A percentile compares a stretch with the other conserved stretches of the same genome.
Evolutionary conservation across 2,888 invertebrate genomes (phyloP).

Genomic region (Desoria tigrina): DNA sequence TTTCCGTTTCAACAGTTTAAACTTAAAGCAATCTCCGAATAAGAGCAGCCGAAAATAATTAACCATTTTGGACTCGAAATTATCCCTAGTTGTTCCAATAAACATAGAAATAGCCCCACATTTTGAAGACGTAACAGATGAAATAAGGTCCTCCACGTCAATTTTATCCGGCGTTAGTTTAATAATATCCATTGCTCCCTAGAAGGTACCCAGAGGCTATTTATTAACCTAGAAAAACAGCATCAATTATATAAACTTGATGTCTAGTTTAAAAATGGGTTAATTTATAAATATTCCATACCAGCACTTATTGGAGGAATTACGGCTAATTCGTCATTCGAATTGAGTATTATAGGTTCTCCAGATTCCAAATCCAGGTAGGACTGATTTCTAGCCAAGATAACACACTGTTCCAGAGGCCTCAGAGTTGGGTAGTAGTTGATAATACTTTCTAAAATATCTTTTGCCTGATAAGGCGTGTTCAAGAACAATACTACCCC

Average conservation of each 20-base stretch:
- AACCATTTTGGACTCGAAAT: slow-evolving; percentile 78
- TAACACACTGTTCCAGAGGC: slow-evolving; percentile 68
- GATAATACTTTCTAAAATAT: slow-evolving; percentile 66
- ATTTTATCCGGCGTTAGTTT: slow-evolving; percentile 69
- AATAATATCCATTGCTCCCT: slow-evolving; percentile 67
- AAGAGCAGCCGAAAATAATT: slow-evolving; percentile 2
- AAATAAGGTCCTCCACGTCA: slow-evolving; percentile 67
- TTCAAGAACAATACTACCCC: slow-evolving; percentile 59
- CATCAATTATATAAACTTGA: not conserved
- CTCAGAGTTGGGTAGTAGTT: slow-evolving; percentile 65
- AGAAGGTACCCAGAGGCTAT: slow-evolving; percentile 55
- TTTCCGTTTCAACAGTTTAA: too few relatives aligned
- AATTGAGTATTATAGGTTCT: slow-evolving; percentile 62
- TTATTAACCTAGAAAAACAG: not conserved
- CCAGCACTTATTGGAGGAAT: slow-evolving; percentile 95
- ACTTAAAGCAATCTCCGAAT: too few relatives aligned
- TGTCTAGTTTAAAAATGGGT: not conserved
- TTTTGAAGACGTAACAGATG: slow-evolving; percentile 67
- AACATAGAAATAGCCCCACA: slow-evolving; percentile 90
- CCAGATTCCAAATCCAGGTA: slow-evolving; percentile 64
- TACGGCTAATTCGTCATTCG: slow-evolving; percentile 81
- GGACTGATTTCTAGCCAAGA: slow-evolving; percentile 81
- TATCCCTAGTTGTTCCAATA: slow-evolving; percentile 83
- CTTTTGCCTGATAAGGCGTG: slow-evolving; percentile 61
- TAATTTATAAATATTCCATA: slow-evolving; percentile 55